Percentiles rank a stretch among this genome's conserved stretches.
Conservation (phyloP, 2,797 vertebrate genomes). For the Poeciliopsis turneri region DNA sequence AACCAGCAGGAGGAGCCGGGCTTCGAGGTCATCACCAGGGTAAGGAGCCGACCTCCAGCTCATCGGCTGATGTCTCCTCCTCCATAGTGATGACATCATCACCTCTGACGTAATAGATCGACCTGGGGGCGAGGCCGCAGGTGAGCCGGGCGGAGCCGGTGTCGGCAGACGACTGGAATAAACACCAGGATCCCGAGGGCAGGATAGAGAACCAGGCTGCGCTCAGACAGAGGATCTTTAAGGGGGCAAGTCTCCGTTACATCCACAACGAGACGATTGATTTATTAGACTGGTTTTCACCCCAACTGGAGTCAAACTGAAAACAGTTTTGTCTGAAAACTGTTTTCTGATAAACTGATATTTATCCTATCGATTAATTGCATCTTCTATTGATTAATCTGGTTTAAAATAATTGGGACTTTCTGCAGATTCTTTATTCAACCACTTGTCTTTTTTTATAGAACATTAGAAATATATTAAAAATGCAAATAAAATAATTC, state of each 20-base stretch:
- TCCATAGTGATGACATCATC: background rate
- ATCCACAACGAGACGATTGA: background rate
- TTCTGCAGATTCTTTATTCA: too few species aligned
- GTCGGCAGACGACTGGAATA: slow-evolving; percentile 87
- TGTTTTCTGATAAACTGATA: too few species aligned
- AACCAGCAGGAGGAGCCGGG: slow-evolving; percentile 96
- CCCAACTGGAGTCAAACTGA: background rate
- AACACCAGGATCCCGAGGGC: slow-evolving; percentile 88
- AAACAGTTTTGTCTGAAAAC: background rate
- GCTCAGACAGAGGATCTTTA: slow-evolving; percentile 89
- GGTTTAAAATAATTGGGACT: too few species aligned
- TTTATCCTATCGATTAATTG: too few species aligned
- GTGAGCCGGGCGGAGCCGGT: slow-evolving; percentile 88
- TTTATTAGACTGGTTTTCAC: background rate
- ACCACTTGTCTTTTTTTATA: too few species aligned
- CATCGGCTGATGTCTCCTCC: background rate
- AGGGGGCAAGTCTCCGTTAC: slow-evolving; percentile 80
- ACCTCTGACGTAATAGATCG: slow-evolving; percentile 80
- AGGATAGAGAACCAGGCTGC: slow-evolving; percentile 81
- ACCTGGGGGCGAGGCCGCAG: slow-evolving; percentile 88
- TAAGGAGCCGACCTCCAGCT: slow-evolving; percentile 62
- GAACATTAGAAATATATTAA: too few species aligned
- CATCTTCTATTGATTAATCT: too few species aligned
- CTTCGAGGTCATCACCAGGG: slow-evolving; percentile 95
- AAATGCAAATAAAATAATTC: too few species aligned